Base-by-base conservation (phyloP, 2,888 invertebrate genomes). In the Tholera decimalis region DNA sequence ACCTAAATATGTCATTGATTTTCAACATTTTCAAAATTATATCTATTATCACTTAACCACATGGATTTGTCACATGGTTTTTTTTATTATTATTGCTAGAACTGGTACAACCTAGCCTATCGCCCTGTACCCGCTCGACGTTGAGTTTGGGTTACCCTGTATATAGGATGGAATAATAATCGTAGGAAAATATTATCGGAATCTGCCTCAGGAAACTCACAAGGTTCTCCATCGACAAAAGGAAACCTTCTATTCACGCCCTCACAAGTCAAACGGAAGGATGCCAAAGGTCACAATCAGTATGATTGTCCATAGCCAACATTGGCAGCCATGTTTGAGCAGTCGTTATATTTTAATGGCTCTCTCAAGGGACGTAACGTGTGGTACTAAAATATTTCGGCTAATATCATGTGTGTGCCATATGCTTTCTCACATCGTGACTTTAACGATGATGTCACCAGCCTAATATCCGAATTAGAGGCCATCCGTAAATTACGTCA, bases 361-460 rank as follows among this genome's bases (percentile, higher is more conserved):
- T 70, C 37, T 53, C 56, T 37, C 37, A 47, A 50, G 58, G 28
- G 54, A 51, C 41, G 24, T 51, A n/a, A 47, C n/a, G 41, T 22
- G 41, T 28, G 37, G 30, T 35, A 73, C 54, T 66, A 37, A 56
- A 56, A 51, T 49, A 69, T 53, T 65, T 66, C 9, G 35, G 49
- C 41, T 46, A 37, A 50, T 77, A 66, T 77, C 73, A 74, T 66
- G 30, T 74, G 73, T 64, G 44, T 43, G 53, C 77, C 73, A 74
- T 77, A 66, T 74, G 73, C 73, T 73, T 74, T 77, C 60, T 46
- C 35, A 72, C 18, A 43, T 35, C 33, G 46, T 44, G 20, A 26
- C 8, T 47, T 22, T 20, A 63, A 39, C 24, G 61, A 53, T 77
- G 77, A 77, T 75, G 72, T 79, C 79, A 77, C 46, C 57, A 26